Conservation (phyloP, 2,888 invertebrate genomes). For the Nysson spinosus region DNA sequence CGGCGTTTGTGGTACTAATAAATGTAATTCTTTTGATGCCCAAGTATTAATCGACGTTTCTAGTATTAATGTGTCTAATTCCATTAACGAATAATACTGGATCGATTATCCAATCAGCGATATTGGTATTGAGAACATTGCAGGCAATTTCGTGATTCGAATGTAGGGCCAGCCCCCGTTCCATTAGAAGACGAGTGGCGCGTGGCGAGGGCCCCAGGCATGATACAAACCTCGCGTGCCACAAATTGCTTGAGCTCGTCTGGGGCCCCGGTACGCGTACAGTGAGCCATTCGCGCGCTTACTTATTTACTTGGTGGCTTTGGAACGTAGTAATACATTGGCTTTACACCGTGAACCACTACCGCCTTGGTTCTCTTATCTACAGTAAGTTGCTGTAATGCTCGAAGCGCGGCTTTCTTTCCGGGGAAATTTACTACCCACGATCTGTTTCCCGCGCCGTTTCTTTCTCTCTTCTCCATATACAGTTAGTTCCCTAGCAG, state of each 20-base stretch:
- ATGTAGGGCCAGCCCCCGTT: not conserved
- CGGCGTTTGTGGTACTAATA: too few species aligned
- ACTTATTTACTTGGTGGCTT: conserved; percentile 64
- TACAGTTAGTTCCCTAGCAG: conserved; percentile 2
- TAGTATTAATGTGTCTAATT: too few species aligned
- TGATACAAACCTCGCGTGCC: conserved; percentile 71
- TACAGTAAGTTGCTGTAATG: conserved; percentile 15
- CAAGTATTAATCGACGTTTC: too few species aligned
- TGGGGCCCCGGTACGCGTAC: conserved; percentile 49
- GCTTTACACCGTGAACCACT: conserved; percentile 29
- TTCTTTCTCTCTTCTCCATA: conserved; percentile 21
- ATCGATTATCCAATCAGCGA: too few species aligned
- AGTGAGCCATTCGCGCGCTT: conserved; percentile 57
- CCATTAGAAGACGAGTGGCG: conserved; percentile 53
- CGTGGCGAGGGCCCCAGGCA: conserved; percentile 64
- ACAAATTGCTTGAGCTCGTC: conserved; percentile 69
- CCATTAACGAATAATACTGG: too few species aligned
- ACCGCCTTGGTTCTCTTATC: conserved; percentile 21
- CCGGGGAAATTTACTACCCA: conserved; percentile 19
- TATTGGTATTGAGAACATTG: not conserved
- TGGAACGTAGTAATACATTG: conserved; percentile 41
- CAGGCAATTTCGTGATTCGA: not conserved
- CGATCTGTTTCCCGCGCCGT: conserved; percentile 15
- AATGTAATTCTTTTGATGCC: too few species aligned
- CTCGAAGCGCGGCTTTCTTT: conserved; percentile 25